Percentiles rank a stretch among this genome's conserved stretches.
These are phyloP conservation scores for Phasianus colchicus DNA, from an alignment of 2,113 vertebrate species.

Conservation along the genomic window DNA sequence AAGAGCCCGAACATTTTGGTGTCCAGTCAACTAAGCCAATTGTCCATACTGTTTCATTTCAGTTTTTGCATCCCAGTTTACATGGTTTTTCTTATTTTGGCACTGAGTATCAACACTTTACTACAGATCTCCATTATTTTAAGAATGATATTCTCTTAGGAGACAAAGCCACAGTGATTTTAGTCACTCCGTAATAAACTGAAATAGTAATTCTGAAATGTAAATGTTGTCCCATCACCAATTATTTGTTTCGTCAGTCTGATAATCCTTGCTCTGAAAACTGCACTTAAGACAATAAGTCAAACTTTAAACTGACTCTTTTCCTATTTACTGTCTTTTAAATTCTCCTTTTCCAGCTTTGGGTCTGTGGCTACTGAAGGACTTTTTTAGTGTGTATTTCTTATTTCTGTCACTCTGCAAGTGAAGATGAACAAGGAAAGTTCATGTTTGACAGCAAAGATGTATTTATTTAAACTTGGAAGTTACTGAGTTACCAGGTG, in stretches of 20 bases:
- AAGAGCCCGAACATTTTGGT: background rate
- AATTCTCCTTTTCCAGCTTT: background rate
- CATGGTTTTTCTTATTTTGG: background rate
- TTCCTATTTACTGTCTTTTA: background rate
- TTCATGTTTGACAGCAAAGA: background rate
- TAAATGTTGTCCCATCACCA: background rate
- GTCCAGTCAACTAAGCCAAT: background rate
- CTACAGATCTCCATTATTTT: background rate
- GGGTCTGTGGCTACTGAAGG: background rate
- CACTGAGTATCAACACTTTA: accelerated
- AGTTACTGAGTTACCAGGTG: background rate
- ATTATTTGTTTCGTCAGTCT: accelerated
- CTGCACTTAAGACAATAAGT: background rate
- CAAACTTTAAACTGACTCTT: background rate
- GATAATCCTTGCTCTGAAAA: accelerated
- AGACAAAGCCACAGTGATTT: background rate
- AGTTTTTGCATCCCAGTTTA: background rate
- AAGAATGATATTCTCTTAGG: background rate
- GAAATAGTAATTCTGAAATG: background rate
- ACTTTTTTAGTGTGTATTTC: background rate
- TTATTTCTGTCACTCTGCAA: background rate
- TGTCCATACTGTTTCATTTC: accelerated
- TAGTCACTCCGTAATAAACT: background rate
- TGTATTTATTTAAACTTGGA: background rate
- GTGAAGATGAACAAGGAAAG: background rate